Evolutionary conservation across 2,113 vertebrate genomes (phyloP).

Genomic region (Melanerpes aurifrons): DNA sequence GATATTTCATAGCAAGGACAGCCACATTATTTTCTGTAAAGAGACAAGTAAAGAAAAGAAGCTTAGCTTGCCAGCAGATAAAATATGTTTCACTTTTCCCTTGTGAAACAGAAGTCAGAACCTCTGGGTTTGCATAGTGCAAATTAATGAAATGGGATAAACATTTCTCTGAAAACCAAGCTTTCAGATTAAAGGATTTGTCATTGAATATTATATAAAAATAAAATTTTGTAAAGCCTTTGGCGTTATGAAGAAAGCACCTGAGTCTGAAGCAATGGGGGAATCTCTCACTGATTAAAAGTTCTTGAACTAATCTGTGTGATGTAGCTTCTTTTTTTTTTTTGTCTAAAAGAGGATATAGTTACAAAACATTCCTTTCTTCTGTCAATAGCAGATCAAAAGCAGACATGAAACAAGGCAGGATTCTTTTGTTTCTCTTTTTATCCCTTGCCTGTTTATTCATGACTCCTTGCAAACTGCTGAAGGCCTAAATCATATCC

Average conservation of each 20-base stretch:
- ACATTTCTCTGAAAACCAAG: conserved; percentile 29
- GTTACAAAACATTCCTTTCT: conserved; percentile 10
- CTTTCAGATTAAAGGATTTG: conserved; percentile 70
- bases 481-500: background rate
- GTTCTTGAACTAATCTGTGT: conserved; percentile 28
- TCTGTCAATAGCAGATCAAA: conserved; percentile 34
- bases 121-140: conserved; percentile 23
- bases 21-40: background rate
- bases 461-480: background rate
- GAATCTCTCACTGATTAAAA: conserved; percentile 43
- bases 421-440: background rate
- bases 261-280: background rate
- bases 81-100: conserved; percentile 37
- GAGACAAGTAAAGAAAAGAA: conserved; percentile 29
- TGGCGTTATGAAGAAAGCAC: conserved; percentile 1
- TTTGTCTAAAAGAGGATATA: background rate
- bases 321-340: background rate
- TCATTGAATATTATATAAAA: conserved; percentile 41
- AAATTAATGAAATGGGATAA: conserved; percentile 66
- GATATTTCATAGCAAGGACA: conserved; percentile 15
- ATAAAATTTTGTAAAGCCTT: conserved; percentile 29
- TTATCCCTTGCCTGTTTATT: background rate
- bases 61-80: conserved; percentile 63
- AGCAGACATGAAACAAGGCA: background rate
- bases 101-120: conserved; percentile 40